These are phyloP conservation scores for Acanthis flammea DNA, from an alignment of 2,797 vertebrate genomes.

Conservation along the genomic window DNA sequence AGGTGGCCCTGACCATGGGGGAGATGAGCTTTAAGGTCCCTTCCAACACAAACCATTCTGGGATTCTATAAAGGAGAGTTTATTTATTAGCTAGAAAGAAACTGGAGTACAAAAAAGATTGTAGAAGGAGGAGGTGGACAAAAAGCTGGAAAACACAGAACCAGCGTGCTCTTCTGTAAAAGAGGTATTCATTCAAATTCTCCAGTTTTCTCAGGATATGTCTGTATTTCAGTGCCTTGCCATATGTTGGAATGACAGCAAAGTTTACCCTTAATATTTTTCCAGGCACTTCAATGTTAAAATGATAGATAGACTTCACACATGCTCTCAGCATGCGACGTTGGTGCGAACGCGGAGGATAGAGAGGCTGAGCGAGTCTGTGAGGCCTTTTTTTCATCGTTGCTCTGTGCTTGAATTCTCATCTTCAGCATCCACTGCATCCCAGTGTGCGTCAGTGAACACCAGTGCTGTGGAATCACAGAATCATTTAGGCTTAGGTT, in stretches of 20 bases:
- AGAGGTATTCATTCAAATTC: slow-evolving; percentile 14
- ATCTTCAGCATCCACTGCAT: neutral
- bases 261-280: slow-evolving; percentile 59
- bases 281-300: slow-evolving; percentile 43
- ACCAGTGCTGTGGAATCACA: rapidly evolving
- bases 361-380: neutral
- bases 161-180: neutral
- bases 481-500: neutral
- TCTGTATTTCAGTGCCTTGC: slow-evolving; percentile 48
- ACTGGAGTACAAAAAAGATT: neutral
- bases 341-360: neutral
- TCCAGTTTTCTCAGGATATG: neutral
- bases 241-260: slow-evolving; percentile 50
- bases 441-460: neutral
- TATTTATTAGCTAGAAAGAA: neutral
- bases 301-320: slow-evolving; percentile 64
- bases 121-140: neutral
- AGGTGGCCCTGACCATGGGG: neutral
- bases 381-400: neutral
- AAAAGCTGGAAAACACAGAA: neutral
- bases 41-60: neutral
- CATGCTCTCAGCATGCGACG: neutral
- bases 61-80: neutral
- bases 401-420: neutral
- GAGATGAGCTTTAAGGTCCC: neutral